Conservation (phyloP, 1,140 invertebrate genomes). For the Schlechtendalia chinensis region DNA sequence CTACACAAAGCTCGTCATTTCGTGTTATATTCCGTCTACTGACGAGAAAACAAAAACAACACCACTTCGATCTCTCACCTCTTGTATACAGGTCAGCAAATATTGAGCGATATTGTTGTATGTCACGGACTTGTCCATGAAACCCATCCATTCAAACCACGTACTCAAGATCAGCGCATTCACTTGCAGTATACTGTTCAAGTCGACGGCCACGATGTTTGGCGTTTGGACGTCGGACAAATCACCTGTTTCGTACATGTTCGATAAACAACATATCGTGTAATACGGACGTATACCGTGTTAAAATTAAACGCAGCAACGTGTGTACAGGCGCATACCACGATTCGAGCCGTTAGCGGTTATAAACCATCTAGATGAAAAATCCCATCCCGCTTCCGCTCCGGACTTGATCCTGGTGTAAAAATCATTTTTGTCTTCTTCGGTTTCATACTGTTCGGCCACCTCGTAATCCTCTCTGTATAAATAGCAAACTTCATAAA, state of each 20-base stretch:
- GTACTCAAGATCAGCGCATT: conserved; percentile 62
- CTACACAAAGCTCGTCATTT: conserved; percentile 52
- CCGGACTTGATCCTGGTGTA: conserved; percentile 70
- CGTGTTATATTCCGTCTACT: too few relatives aligned
- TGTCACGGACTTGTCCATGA: conserved; percentile 58
- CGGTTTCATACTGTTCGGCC: conserved; percentile 57
- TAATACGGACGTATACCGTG: not conserved
- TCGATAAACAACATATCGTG: not conserved
- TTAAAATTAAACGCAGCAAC: too few relatives aligned
- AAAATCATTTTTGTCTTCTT: conserved; percentile 68
- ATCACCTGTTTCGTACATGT: conserved; percentile 55
- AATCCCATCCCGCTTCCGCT: conserved; percentile 67
- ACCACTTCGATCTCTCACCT: conserved; percentile 52
- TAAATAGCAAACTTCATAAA: not conserved
- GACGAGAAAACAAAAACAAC: conserved; percentile 54
- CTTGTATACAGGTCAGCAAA: conserved; percentile 57
- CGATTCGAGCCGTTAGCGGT: conserved; percentile 53
- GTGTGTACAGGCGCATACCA: not conserved
- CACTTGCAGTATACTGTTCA: conserved; percentile 75
- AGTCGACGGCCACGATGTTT: conserved; percentile 77
- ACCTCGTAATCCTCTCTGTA: conserved; percentile 61
- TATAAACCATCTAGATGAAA: conserved; percentile 64
- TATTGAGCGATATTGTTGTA: conserved; percentile 58
- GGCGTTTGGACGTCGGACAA: conserved; percentile 63
- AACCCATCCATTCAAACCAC: conserved; percentile 60